phyloP scores from a whole-genome alignment of 2,113 vertebrate genomes.

The Sinosuthora webbiana region DNA sequence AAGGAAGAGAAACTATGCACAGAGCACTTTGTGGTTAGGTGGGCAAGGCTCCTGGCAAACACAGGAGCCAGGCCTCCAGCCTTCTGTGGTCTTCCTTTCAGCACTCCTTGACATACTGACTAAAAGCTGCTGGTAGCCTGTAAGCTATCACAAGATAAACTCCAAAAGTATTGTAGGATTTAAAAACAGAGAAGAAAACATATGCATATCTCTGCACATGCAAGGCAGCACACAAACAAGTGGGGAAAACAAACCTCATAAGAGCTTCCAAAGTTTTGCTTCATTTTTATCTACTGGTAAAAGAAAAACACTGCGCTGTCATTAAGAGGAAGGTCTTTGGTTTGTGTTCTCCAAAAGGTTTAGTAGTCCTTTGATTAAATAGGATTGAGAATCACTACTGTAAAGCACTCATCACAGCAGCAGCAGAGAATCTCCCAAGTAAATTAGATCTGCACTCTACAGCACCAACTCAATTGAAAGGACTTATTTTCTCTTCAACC shows the following conservation, averaged over 20 bases:
- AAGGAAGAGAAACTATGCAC: not conserved
- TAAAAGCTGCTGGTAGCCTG: not conserved
- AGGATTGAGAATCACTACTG: not conserved
- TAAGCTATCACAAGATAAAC: not conserved
- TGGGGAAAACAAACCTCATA: not conserved
- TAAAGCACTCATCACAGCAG: not conserved
- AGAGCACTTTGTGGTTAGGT: not conserved
- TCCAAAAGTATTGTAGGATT: not conserved
- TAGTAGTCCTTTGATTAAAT: not conserved
- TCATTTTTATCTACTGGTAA: not conserved
- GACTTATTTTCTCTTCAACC: conserved; percentile 16
- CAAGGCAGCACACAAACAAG: not conserved
- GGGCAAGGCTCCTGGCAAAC: not conserved
- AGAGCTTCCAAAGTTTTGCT: not conserved
- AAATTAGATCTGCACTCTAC: not conserved
- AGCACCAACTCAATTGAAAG: not conserved
- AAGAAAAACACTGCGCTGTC: not conserved
- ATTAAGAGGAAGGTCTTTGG: not conserved
- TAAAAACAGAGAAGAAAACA: not conserved
- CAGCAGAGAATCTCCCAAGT: not conserved
- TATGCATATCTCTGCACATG: not conserved
- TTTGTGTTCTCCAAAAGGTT: not conserved
- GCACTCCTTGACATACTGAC: not conserved
- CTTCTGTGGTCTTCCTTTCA: not conserved
- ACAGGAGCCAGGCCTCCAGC: not conserved